Conservation (phyloP, 2,113 vertebrate genomes). For the Cricetomys ansorgei region DNA sequence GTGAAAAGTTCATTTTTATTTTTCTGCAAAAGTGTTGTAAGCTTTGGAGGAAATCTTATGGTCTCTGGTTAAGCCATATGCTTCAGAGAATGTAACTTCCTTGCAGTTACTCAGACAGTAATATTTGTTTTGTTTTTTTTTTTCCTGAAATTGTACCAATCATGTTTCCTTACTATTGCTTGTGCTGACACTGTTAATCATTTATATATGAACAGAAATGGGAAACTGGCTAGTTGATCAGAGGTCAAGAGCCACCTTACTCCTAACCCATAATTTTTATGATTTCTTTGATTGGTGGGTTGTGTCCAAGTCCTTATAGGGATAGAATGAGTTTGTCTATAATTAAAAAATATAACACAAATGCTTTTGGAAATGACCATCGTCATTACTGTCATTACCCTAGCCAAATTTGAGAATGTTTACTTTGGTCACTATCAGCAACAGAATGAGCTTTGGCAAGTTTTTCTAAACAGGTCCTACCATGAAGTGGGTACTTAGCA, state of each 20-base stretch:
- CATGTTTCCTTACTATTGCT: not conserved
- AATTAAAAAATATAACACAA: not conserved
- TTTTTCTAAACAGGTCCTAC: not conserved
- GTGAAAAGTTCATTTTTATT: constrained; percentile 88
- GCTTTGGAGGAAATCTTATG: constrained; percentile 78
- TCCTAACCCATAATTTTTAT: not conserved
- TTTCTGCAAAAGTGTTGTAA: constrained; percentile 80
- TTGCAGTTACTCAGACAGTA: not conserved
- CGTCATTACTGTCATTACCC: not conserved
- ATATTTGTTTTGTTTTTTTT: constrained; percentile 10
- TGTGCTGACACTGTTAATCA: not conserved
- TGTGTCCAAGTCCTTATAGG: not conserved
- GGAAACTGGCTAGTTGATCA: not conserved
- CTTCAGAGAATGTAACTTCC: constrained; percentile 74
- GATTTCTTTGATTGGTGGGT: not conserved
- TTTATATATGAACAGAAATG: not conserved
- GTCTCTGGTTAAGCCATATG: constrained; percentile 70
- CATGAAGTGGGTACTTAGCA: not conserved
- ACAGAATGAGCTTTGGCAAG: not conserved
- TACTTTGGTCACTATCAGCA: not conserved
- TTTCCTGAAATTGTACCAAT: not conserved
- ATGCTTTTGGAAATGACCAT: not conserved
- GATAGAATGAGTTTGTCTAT: not conserved
- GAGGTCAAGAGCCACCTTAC: not conserved
- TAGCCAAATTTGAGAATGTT: not conserved